These are phyloP conservation scores for Tetramorium alpestre DNA, from an alignment of 1,140 invertebrate species.

Conservation along the genomic window DNA sequence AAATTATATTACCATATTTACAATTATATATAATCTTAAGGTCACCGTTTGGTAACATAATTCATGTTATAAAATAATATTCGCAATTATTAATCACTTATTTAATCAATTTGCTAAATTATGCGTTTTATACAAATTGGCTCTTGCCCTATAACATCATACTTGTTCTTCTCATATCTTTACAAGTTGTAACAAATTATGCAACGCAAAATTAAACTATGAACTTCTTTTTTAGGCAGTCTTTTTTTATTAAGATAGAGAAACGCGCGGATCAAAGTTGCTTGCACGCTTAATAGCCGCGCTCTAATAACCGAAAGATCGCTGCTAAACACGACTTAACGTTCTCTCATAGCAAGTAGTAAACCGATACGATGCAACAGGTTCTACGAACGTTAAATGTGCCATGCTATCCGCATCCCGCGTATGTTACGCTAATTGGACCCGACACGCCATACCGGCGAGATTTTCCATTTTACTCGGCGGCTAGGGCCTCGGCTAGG, in stretches of 20 bases:
- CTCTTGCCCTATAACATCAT: background rate
- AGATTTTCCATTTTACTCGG: conserved; percentile 70
- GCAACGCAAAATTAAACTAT: background rate
- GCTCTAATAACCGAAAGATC: conserved; percentile 30
- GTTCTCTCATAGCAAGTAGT: conserved; percentile 15
- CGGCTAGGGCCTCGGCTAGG: background rate
- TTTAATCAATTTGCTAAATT: background rate
- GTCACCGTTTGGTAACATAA: background rate
- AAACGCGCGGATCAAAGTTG: background rate
- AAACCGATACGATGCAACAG: conserved; percentile 17
- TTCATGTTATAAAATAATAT: background rate
- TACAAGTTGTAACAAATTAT: background rate
- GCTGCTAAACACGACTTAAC: conserved; percentile 29
- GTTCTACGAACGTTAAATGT: conserved; percentile 40
- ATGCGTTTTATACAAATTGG: background rate
- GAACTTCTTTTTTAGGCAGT: background rate
- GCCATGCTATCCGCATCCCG: background rate
- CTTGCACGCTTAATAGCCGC: conserved; percentile 2
- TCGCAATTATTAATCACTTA: background rate
- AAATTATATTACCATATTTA: background rate
- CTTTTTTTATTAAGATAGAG: background rate
- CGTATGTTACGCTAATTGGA: conserved; percentile 73
- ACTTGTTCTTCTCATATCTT: background rate
- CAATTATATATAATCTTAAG: background rate
- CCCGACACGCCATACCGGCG: conserved; percentile 61